Evolutionary conservation across 2,888 invertebrate species (phyloP), one percentile per base, ranked within the genome.

Genomic region (Melipona bicolor): DNA sequence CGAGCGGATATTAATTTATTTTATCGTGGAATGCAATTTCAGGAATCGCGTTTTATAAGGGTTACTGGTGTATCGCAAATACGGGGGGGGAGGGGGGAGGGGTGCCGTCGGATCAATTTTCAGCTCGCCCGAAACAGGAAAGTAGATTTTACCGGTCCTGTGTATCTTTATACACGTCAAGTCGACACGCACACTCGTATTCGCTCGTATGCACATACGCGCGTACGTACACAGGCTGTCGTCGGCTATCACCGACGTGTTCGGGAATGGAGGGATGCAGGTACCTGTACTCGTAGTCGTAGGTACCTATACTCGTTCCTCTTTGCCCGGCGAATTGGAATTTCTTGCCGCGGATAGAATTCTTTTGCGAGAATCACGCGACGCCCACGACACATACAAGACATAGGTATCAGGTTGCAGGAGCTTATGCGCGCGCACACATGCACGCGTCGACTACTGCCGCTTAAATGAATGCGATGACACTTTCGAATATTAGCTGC

Each of bases 281-380:
- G 80, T 87, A 86, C 79, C 87, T 87, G 88, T 81, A 86, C 88
- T 82, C 87, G 86, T 90, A 77, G 76, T 83, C 77, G 81, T 77
- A 64, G 80, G 79, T 77, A 32, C 43, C 65, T 88, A 89, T 79
- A 87, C 89, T 83, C 88, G 87, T 90, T 89, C 90, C 88, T 89
- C 90, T 91, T 90, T 89, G 88, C 89, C 83, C 79, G 84, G 79
- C 86, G 88, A 90, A 92, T 90, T 88, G 90, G 90, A 91, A 90
- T 91, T 91, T 90, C 87, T 90, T 86, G 79, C 89, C 79, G 89
- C 89, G 88, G 90, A 90, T 90, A 87, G 87, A 91, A 90, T 91
- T 90, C 90, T 88, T 86, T 87, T 77, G 83, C 86, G 87, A 87
- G 87, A 89, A 90, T 90, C 90, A 89, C 87, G 87, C 88, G 87